Evolutionary conservation across 2,797 vertebrate genomes (phyloP).

Genomic region (Cryptoprocta ferox): DNA sequence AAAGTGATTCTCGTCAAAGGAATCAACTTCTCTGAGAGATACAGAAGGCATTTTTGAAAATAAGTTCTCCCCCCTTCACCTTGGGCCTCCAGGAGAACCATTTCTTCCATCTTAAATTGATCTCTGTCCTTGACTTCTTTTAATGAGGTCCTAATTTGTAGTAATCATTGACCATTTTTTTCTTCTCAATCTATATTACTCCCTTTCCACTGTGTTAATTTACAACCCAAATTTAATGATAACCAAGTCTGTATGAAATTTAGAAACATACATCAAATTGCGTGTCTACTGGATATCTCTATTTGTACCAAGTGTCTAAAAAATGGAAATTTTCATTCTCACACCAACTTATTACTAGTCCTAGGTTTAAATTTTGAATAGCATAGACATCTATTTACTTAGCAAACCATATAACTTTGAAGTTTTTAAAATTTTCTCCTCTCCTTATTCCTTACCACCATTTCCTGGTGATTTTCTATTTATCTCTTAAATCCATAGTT

Average conservation of each 20-base stretch:
- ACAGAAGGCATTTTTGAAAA: not conserved
- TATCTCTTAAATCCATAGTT: not conserved
- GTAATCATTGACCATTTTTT: not conserved
- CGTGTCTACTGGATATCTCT: not conserved
- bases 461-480: not conserved
- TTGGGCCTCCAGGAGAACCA: not conserved
- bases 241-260: not conserved
- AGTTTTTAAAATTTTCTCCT: not conserved
- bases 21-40: not conserved
- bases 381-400: not conserved
- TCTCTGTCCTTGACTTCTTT: not conserved
- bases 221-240: not conserved
- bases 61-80: not conserved
- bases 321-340: not conserved
- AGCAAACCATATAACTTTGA: not conserved
- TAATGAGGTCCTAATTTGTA: not conserved
- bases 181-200: not conserved
- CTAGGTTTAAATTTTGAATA: not conserved
- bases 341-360: not conserved
- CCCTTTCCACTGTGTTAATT: not conserved
- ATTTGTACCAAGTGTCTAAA: not conserved
- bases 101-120: not conserved
- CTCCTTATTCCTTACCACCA: not conserved
- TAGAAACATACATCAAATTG: not conserved
- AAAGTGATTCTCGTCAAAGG: not conserved